Conservation (phyloP, 1,140 invertebrate species). For the Hestina assimilis region DNA sequence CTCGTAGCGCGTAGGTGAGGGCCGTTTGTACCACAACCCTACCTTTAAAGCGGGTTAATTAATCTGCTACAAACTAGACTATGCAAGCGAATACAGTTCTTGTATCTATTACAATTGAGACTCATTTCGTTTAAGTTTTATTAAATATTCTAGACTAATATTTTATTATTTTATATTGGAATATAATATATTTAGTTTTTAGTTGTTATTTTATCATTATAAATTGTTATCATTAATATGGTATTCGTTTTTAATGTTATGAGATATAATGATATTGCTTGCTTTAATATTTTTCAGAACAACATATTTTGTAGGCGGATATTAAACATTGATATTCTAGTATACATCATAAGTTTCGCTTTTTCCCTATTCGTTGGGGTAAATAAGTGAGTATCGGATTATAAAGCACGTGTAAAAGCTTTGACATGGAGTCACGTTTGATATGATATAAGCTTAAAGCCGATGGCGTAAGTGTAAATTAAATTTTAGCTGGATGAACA, state of each 20-base stretch:
- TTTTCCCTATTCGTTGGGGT: constrained; percentile 17
- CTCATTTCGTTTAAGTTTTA: background rate
- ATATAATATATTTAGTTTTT: too few species aligned
- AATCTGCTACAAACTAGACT: constrained; percentile 22
- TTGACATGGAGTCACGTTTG: constrained; percentile 21
- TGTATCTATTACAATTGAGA: background rate
- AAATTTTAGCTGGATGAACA: constrained; percentile 2
- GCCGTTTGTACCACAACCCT: constrained; percentile 22
- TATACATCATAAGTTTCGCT: constrained; percentile 10
- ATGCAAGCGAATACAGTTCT: constrained; percentile 15
- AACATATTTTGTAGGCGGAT: background rate
- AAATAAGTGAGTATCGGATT: constrained; percentile 17
- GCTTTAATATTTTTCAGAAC: background rate
- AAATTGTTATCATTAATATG: background rate
- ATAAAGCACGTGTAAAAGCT: constrained; percentile 21
- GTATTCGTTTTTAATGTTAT: too few species aligned
- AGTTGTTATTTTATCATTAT: too few species aligned
- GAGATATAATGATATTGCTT: too few species aligned
- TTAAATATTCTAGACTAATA: background rate
- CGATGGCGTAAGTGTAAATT: constrained; percentile 5
- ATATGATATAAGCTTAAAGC: constrained; percentile 18
- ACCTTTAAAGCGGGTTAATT: constrained; percentile 29
- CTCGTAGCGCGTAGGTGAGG: constrained; percentile 41
- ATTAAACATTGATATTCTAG: constrained; percentile 20
- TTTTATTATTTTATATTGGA: background rate